Evolutionary conservation across 1,140 invertebrate species (phyloP), one percentile per base, ranked within the genome.

Genomic region (Nephotettix cincticeps): DNA sequence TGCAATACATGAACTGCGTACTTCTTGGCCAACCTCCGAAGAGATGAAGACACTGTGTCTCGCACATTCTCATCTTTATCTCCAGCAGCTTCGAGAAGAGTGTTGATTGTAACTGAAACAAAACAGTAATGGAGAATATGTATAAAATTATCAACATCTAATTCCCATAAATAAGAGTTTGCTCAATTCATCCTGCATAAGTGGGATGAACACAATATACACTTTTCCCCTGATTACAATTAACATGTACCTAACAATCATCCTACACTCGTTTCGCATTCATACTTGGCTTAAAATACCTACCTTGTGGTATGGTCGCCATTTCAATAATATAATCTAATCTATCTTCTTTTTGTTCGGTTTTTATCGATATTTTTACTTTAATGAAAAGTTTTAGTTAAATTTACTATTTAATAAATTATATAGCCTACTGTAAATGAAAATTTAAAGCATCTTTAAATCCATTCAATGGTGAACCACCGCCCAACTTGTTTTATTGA

Each of bases 21-120:
- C 40, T 83, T 83, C 68, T 85, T 83, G 0, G 86, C 77, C 72
- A 90, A 83, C 77, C 83, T 87, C 14, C 81, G 77, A 25, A 90
- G 79, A 0, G 88, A 84, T 65, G 79, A 77, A 36, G 80, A 81
- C 54, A 86, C 84, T 29, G 84, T 81, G 58, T 81, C 77, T 58
- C 80, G 82, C 28, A 89, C 88, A 30, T 81, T 73, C 45, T 82
- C 80, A 79, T 85, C 85, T 79, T 86, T 87, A 77, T 90, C 88
- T 25, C 83, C 79, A 36, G 87, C 78, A 1, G 83, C 81, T 65
- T 88, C 86, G 36, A 90, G 77, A 19, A 90, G 78, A 51, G 82
- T 83, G 71, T 80, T 81, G 29, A 89, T 77, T n/a, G 86, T 83
- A 69, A 84, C 88, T 89, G 72, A 51, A 81, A 82, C 3, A 71